Percentiles rank a stretch among this genome's conserved stretches.
These are phyloP conservation scores for Lates calcarifer DNA, from an alignment of 2,113 vertebrate genomes.

Conservation along the genomic window DNA sequence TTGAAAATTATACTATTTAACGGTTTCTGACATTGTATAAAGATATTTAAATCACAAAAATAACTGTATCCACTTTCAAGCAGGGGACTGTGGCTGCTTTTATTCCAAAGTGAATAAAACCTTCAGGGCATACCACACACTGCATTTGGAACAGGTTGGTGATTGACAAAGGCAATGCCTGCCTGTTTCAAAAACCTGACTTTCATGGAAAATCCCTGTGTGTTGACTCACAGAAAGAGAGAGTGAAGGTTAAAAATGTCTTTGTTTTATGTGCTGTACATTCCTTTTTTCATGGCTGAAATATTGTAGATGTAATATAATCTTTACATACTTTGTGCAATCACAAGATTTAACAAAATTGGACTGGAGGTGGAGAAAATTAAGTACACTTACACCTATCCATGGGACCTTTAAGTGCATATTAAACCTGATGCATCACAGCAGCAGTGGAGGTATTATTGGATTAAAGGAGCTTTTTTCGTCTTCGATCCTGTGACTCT, in stretches of 20 bases:
- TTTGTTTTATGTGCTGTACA: too few species aligned
- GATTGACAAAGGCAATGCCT: too few species aligned
- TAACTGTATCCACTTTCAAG: neutral
- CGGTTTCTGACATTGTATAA: neutral
- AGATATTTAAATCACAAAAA: neutral
- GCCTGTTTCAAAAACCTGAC: too few species aligned
- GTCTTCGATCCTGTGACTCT: neutral
- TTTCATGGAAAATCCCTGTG: too few species aligned
- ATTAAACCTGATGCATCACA: neutral
- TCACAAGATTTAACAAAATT: neutral
- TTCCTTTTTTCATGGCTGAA: neutral
- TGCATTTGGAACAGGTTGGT: too few species aligned
- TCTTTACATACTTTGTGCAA: neutral
- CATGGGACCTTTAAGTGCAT: neutral
- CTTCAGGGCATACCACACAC: too few species aligned
- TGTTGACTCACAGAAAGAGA: too few species aligned
- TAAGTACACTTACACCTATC: accelerated
- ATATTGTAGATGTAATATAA: neutral
- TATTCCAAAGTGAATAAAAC: too few species aligned
- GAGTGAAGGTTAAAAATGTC: too few species aligned
- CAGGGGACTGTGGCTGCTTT: too few species aligned
- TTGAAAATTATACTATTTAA: neutral
- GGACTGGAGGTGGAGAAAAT: neutral
- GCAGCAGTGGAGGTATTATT: too few species aligned
- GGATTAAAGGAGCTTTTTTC: neutral